A percentile compares a stretch with the other conserved stretches of the same genome.
Evolutionary conservation across 1,140 invertebrate genomes (phyloP).

Genomic region (Myzus persicae): DNA sequence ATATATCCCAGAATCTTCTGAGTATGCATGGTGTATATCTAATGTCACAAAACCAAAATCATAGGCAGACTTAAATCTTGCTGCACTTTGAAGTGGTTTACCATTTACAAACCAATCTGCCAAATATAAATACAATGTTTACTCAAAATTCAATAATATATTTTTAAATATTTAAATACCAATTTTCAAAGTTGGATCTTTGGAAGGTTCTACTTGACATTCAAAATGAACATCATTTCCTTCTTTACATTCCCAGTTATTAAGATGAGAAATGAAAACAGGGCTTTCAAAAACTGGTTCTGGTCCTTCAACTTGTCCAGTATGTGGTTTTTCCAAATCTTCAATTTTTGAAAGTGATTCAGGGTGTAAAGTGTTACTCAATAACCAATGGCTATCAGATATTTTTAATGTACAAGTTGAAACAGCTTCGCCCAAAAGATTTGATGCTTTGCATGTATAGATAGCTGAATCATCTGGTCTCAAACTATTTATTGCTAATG

Average conservation of each 20-base stretch:
- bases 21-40: constrained; percentile 81
- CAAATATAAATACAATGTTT: constrained; percentile 37
- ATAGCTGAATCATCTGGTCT: constrained; percentile 90
- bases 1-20: constrained; percentile 90
- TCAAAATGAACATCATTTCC: constrained; percentile 93
- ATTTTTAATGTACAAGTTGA: constrained; percentile 91
- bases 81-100: constrained; percentile 79
- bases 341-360: constrained; percentile 88
- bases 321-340: constrained; percentile 81
- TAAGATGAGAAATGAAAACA: constrained; percentile 88
- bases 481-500: constrained; percentile 85
- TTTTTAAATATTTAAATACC: constrained; percentile 62
- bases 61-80: constrained; percentile 84
- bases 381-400: constrained; percentile 81
- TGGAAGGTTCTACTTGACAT: constrained; percentile 91
- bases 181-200: constrained; percentile 92
- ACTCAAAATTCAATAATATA: constrained; percentile 7
- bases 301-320: constrained; percentile 70
- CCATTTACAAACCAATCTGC: constrained; percentile 88
- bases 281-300: constrained; percentile 84
- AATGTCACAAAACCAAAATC: constrained; percentile 89
- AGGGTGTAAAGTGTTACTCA: constrained; percentile 89
- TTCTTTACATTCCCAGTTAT: constrained; percentile 89
- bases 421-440: constrained; percentile 88
- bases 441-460: constrained; percentile 92